phyloP scores from a whole-genome alignment of 2,113 vertebrate genomes.

The Poecile atricapillus region DNA sequence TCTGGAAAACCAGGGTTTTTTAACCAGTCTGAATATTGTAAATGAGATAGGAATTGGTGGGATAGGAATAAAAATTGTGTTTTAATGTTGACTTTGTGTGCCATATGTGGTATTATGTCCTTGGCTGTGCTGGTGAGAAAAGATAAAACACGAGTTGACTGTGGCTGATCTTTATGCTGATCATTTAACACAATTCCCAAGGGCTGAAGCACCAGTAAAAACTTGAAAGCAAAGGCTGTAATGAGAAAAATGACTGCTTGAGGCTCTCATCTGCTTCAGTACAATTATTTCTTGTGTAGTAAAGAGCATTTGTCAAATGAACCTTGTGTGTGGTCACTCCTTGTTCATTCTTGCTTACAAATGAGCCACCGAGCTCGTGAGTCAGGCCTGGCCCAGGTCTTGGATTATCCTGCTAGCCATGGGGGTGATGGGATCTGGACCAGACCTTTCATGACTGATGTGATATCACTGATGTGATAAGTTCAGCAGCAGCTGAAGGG shows the following conservation, averaged over 20 bases:
- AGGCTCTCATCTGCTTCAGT: background rate
- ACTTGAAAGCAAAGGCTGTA: background rate
- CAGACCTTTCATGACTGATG: background rate
- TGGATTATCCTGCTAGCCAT: background rate
- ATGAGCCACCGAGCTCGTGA: accelerated
- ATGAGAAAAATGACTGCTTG: background rate
- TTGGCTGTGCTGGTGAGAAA: background rate
- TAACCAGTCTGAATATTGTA: background rate
- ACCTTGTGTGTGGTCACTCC: background rate
- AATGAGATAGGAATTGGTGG: background rate
- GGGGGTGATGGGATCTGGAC: background rate
- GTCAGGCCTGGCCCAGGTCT: background rate
- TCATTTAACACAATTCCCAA: background rate
- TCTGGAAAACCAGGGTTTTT: background rate
- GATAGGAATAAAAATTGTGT: background rate
- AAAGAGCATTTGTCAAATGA: background rate
- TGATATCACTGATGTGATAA: background rate
- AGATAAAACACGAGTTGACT: background rate
- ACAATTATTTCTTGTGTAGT: background rate
- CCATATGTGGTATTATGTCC: background rate
- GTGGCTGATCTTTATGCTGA: background rate
- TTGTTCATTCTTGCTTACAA: background rate
- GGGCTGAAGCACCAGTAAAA: background rate
- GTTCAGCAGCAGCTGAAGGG: background rate
- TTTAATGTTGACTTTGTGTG: background rate